Percentiles rank a stretch among this genome's conserved stretches.
phyloP scores from a whole-genome alignment of 2,888 invertebrate genomes.

The Andrena haemorrhoa region DNA sequence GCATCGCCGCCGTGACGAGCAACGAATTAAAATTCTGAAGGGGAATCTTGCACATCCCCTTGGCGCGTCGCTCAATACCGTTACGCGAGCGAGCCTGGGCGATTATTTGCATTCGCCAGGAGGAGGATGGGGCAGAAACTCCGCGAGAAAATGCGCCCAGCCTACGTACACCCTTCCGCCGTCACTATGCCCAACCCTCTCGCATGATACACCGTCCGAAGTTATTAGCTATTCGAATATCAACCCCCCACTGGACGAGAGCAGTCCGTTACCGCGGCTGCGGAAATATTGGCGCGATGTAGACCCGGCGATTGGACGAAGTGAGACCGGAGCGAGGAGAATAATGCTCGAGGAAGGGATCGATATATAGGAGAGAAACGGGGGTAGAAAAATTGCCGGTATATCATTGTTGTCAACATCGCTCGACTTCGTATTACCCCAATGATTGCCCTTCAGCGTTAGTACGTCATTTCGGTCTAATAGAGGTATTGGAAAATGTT shows the following conservation, averaged over 20 bases:
- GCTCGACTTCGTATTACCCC: slow-evolving; percentile 40
- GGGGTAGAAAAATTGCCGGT: slow-evolving; percentile 19
- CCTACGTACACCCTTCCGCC: neutral
- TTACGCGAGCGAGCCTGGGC: slow-evolving; percentile 14
- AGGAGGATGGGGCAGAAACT: slow-evolving; percentile 7
- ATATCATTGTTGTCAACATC: slow-evolving; percentile 35
- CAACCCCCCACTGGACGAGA: slow-evolving; percentile 33
- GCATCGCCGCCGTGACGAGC: slow-evolving; percentile 13
- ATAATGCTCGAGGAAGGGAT: slow-evolving; percentile 33
- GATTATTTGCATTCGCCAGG: slow-evolving; percentile 47
- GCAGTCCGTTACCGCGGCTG: slow-evolving; percentile 7
- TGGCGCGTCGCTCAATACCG: slow-evolving; percentile 39
- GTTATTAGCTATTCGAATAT: slow-evolving; percentile 66
- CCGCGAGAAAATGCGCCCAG: slow-evolving; percentile 27
- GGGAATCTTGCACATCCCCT: slow-evolving; percentile 49
- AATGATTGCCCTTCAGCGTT: slow-evolving; percentile 35
- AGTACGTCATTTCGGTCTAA: slow-evolving; percentile 25
- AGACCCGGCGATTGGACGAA: slow-evolving; percentile 23
- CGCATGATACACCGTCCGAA: slow-evolving; percentile 53
- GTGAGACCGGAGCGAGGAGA: slow-evolving; percentile 27
- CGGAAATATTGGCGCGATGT: slow-evolving; percentile 56
- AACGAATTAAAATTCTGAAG: slow-evolving; percentile 68
- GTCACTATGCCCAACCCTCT: neutral
- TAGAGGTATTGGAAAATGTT: slow-evolving; percentile 33
- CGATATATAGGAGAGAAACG: slow-evolving; percentile 29